phyloP scores from a whole-genome alignment of 2,797 vertebrate genomes.

The Enteromius trimaculatus region DNA sequence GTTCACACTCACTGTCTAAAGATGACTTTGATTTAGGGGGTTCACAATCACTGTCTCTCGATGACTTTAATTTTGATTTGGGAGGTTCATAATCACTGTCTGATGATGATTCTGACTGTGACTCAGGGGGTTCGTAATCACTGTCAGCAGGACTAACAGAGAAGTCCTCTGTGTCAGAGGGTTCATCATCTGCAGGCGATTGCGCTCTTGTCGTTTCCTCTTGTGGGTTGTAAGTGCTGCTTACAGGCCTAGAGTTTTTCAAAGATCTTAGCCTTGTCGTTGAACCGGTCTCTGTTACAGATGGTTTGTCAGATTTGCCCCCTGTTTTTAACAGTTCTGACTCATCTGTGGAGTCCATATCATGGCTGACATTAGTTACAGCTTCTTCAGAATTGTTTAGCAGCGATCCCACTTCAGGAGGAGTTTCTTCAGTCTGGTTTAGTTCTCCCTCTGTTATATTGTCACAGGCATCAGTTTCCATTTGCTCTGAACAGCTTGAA shows the following conservation, averaged over 20 bases:
- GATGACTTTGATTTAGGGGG: not conserved
- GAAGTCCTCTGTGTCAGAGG: not conserved
- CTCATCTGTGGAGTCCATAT: not conserved
- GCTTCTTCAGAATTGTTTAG: not conserved
- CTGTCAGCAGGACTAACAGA: not conserved
- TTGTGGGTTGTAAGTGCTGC: not conserved
- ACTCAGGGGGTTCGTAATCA: slow-evolving; percentile 15
- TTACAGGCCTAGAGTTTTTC: not conserved
- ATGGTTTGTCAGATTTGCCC: not conserved
- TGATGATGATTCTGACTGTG: no score
- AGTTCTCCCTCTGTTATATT: not conserved
- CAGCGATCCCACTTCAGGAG: not conserved
- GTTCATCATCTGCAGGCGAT: not conserved
- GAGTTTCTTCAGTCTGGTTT: not conserved
- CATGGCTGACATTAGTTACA: not conserved
- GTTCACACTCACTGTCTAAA: not conserved
- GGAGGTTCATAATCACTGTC: not conserved
- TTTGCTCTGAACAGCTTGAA: not conserved
- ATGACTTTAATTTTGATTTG: no score
- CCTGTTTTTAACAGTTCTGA: not conserved
- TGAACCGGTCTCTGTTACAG: not conserved
- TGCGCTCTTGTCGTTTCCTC: not conserved
- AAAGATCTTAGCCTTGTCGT: not conserved
- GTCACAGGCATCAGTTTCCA: not conserved
- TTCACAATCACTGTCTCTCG: not conserved